phyloP scores from a whole-genome alignment of 2,113 vertebrate species.

The Nannobrachium achirus region DNA sequence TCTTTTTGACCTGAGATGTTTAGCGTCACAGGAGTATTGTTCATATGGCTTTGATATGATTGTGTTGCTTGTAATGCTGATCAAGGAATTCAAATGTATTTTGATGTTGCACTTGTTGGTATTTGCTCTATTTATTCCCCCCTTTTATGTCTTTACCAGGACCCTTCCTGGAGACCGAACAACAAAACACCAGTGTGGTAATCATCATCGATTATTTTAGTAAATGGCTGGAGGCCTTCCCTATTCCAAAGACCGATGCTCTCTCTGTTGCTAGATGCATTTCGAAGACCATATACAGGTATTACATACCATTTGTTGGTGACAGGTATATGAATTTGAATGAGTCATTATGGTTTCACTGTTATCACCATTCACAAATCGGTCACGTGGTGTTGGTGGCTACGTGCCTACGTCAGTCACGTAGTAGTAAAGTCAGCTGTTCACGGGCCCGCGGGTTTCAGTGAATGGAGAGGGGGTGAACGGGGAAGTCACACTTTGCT shows the following conservation, averaged over 20 bases:
- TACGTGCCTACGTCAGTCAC: too few relatives aligned
- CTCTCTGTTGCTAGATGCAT: constrained; percentile 85
- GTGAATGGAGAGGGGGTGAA: too few relatives aligned
- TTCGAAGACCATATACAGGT: constrained; percentile 87
- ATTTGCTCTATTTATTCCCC: neutral
- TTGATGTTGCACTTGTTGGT: neutral
- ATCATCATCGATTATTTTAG: constrained; percentile 86
- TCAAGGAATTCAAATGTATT: too few relatives aligned
- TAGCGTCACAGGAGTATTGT: neutral
- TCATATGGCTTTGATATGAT: neutral
- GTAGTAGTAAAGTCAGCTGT: too few relatives aligned
- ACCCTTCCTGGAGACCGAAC: constrained; percentile 83
- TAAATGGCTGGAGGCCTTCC: constrained; percentile 90
- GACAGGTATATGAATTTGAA: too few relatives aligned
- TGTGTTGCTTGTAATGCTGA: too few relatives aligned
- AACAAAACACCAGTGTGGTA: constrained; percentile 78
- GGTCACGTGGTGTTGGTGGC: too few relatives aligned
- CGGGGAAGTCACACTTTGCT: too few relatives aligned
- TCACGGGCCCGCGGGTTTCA: too few relatives aligned
- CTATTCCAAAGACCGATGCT: constrained; percentile 83
- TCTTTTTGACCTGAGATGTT: too few relatives aligned
- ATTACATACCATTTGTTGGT: neutral
- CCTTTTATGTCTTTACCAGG: constrained; percentile 68
- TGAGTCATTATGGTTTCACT: too few relatives aligned
- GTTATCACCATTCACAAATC: too few relatives aligned